Percentiles rank a stretch among this genome's conserved stretches.
These are phyloP conservation scores for Notothenia rossii DNA, from an alignment of 2,113 vertebrate genomes.

Conservation along the genomic window DNA sequence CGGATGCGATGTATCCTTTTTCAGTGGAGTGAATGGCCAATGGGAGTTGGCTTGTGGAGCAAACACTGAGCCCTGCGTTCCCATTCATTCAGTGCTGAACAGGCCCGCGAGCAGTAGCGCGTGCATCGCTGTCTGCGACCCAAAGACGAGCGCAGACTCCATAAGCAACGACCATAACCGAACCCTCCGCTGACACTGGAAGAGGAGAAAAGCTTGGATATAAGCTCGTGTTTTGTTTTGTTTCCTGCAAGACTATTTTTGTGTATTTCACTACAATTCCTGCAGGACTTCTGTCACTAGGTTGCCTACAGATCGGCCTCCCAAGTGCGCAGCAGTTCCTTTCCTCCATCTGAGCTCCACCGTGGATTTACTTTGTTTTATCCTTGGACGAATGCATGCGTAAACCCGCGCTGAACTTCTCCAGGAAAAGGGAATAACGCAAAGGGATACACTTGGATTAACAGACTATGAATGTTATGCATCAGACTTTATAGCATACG, in stretches of 20 bases:
- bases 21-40: constrained; percentile 82
- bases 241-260: not conserved
- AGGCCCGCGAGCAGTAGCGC: constrained; percentile 65
- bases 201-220: constrained; percentile 20
- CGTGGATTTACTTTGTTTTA: constrained; percentile 76
- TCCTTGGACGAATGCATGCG: constrained; percentile 55
- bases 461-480: constrained; percentile 66
- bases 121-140: constrained; percentile 50
- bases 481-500: constrained; percentile 40
- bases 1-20: constrained; percentile 88
- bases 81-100: constrained; percentile 85
- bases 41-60: constrained; percentile 80
- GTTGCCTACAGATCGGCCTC: constrained; percentile 47
- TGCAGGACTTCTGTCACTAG: constrained; percentile 53
- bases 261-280: constrained; percentile 7
- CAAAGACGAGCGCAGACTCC: constrained; percentile 44
- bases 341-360: constrained; percentile 35
- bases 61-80: constrained; percentile 79
- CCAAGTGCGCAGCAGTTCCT: constrained; percentile 61
- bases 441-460: constrained; percentile 78
- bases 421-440: constrained; percentile 61
- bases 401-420: constrained; percentile 36
- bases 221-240: not conserved
- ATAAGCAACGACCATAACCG: constrained; percentile 4
- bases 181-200: not conserved